Evolutionary conservation across 2,888 invertebrate genomes (phyloP).

Genomic region (Ectropis crepuscularia): DNA sequence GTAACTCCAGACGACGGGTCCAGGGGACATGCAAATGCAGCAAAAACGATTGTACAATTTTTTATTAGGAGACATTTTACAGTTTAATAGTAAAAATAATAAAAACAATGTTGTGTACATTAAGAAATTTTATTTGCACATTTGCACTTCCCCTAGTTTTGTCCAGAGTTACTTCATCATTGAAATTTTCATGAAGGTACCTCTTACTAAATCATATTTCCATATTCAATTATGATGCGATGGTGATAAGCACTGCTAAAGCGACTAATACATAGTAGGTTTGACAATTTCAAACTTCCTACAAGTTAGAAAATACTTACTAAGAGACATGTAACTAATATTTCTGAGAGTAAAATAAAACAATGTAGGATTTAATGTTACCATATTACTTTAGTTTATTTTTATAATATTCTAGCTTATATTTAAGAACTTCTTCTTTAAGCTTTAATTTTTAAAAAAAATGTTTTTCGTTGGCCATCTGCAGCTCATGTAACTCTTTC

Average conservation of each 20-base stretch:
- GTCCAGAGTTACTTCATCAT: too few relatives aligned
- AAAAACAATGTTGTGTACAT: neutral
- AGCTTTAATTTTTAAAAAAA: conserved; percentile 1
- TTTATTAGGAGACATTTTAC: neutral
- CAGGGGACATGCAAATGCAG: neutral
- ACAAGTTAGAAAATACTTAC: too few relatives aligned
- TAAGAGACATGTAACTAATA: too few relatives aligned
- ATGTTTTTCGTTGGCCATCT: conserved; percentile 8
- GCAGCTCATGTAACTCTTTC: conserved; percentile 1
- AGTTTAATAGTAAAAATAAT: neutral
- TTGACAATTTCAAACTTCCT: too few relatives aligned
- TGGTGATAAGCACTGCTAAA: too few relatives aligned
- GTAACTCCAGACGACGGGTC: neutral
- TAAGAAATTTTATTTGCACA: neutral
- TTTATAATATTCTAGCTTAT: conserved; percentile 4
- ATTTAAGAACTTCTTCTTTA: neutral
- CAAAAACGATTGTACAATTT: neutral
- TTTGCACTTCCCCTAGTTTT: too few relatives aligned
- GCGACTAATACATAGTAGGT: too few relatives aligned
- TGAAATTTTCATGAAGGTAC: too few relatives aligned
- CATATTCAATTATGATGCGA: too few relatives aligned
- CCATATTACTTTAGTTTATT: conserved; percentile 1
- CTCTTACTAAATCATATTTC: too few relatives aligned
- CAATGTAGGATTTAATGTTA: neutral
- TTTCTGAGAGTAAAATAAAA: neutral